These are phyloP conservation scores for Melanocharis versteri DNA, from an alignment of 2,113 vertebrate genomes.

Conservation along the genomic window DNA sequence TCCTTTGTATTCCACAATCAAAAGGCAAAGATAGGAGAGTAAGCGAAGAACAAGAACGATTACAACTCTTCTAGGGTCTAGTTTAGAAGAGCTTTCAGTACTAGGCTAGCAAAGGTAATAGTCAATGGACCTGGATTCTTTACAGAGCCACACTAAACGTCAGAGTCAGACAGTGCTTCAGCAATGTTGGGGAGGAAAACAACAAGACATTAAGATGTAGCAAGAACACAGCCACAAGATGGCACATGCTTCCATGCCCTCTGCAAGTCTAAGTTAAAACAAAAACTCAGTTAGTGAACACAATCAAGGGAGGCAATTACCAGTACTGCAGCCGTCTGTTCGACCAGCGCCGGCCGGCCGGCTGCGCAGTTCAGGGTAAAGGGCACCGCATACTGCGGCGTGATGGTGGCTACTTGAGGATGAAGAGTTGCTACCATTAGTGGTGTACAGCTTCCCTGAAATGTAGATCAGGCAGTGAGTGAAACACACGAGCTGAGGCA, in stretches of 20 bases:
- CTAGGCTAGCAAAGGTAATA: constrained; percentile 66
- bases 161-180: constrained; percentile 76
- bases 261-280: constrained; percentile 78
- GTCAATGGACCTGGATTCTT: constrained; percentile 68
- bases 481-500: constrained; percentile 75
- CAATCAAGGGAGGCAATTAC: constrained; percentile 88
- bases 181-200: constrained; percentile 75
- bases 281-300: constrained; percentile 80
- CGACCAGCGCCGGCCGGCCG: constrained; percentile 94
- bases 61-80: constrained; percentile 58
- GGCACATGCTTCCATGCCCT: constrained; percentile 85
- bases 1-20: constrained; percentile 60
- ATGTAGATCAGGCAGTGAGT: constrained; percentile 85
- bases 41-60: constrained; percentile 46
- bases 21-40: constrained; percentile 61
- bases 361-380: constrained; percentile 93
- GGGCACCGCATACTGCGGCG: constrained; percentile 96
- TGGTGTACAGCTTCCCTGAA: constrained; percentile 98
- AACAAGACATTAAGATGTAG: constrained; percentile 75
- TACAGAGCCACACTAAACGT: constrained; percentile 73
- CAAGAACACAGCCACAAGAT: constrained; percentile 81
- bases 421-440: constrained; percentile 99
- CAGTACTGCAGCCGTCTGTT: constrained; percentile 99
- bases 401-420: constrained; percentile 95
- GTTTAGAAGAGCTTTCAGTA: constrained; percentile 57